Evolutionary conservation across 1,140 invertebrate species (phyloP), one percentile per base, ranked within the genome.

Genomic region (Sitophilus oryzae): DNA sequence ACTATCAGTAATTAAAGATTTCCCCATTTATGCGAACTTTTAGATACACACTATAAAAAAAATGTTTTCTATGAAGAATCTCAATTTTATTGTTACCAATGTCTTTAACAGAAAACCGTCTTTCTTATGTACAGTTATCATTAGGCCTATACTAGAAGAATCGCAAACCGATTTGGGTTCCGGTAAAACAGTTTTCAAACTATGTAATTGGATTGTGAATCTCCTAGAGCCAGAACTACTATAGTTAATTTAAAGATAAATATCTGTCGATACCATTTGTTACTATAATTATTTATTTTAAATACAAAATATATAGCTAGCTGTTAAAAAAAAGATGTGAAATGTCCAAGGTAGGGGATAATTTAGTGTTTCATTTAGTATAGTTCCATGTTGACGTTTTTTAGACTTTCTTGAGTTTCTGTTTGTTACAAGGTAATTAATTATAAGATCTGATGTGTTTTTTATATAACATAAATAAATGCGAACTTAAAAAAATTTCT

Each of bases 291-390:
- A 59, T 59, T 59, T 59, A 59, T 59, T 59, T 54, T 52, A 59
- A 43, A 43, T 44, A 54, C 41, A 55, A 15, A 34, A 10, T 52
- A 57, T 46, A 41, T 62, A 62, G 45, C 44, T 63, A 62, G 49
- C 56, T 61, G 42, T 61, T 65, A 63, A 56, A 20, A 34, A 59
- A 58, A 61, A 6, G 5, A 52, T 61, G 59, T 61, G 50, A 65
- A 61, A 54, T 65, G 59, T 65, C 61, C 63, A 59, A 51, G 63
- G 61, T 63, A 63, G 63, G 63, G 61, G 63, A 61, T 59, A 56
- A 56, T 44, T n/a, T 23, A 21, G 36, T 10, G 42, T 19, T 44
- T 45, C 51, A 45, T 58, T 52, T 37, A 44, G 44, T 45, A 44
- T 43, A 47, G 37, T 18, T 45, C 20, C 38, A 42, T 20, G 52